These are phyloP conservation scores for Cavia porcellus DNA, from an alignment of 2,113 vertebrate species.

Conservation along the genomic window DNA sequence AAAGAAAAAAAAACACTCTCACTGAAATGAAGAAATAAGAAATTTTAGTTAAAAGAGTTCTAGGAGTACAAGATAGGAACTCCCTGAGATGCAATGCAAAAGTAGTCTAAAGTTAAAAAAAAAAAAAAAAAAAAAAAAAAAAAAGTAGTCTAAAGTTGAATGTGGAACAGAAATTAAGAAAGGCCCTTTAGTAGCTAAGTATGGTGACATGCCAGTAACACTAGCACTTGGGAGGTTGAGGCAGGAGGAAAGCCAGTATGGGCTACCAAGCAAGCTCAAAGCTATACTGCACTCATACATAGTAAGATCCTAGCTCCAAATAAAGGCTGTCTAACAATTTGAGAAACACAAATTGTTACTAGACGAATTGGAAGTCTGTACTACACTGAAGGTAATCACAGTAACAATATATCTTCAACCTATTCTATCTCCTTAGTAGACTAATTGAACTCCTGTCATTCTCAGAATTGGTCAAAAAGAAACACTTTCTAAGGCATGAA, in stretches of 20 bases:
- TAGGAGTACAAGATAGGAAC: not conserved
- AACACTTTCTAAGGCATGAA: not conserved
- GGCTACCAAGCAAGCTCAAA: not conserved
- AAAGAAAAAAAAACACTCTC: slow-evolving; percentile 28
- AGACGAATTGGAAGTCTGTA: not conserved
- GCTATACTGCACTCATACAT: not conserved
- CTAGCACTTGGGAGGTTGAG: not conserved
- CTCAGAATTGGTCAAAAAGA: not conserved
- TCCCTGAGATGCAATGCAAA: not conserved
- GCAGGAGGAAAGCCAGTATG: not conserved
- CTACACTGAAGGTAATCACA: not conserved
- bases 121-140: no score
- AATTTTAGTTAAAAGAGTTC: not conserved
- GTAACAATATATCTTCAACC: slow-evolving; percentile 17
- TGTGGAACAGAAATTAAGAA: not conserved
- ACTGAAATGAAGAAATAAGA: slow-evolving; percentile 14
- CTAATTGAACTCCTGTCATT: not conserved
- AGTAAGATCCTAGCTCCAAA: not conserved
- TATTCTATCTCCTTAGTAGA: not conserved
- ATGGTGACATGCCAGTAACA: not conserved
- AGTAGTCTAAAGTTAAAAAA: not conserved
- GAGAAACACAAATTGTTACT: not conserved
- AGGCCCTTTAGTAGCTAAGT: not conserved
- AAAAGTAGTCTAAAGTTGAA: not conserved
- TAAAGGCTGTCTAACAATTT: not conserved